phyloP scores from a whole-genome alignment of 2,797 vertebrate species.

The Aplochiton taeniatus region DNA sequence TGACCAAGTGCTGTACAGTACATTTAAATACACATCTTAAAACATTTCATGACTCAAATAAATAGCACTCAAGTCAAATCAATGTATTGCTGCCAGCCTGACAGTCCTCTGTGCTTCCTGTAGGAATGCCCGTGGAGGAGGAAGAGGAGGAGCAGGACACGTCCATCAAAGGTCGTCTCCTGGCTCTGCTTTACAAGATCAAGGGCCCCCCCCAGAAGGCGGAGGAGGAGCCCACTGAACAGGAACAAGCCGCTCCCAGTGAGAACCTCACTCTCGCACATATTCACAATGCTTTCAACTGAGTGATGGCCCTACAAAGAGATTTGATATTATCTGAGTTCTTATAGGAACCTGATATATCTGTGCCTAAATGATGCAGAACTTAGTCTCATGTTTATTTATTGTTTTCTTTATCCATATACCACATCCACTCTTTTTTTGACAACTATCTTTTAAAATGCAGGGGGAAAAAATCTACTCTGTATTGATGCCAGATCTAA shows the following conservation, averaged over 20 bases:
- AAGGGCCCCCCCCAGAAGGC: conserved; percentile 88
- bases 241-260: conserved; percentile 87
- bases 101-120: background rate
- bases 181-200: conserved; percentile 90
- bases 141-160: conserved; percentile 88
- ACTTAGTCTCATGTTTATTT: too few relatives aligned
- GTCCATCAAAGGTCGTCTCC: conserved; percentile 89
- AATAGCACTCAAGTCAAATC: too few relatives aligned
- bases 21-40: too few relatives aligned
- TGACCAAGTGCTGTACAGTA: too few relatives aligned
- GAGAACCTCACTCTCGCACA: conserved; percentile 45
- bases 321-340: background rate
- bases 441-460: too few relatives aligned
- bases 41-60: too few relatives aligned
- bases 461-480: too few relatives aligned
- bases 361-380: too few relatives aligned
- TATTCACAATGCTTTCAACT: background rate
- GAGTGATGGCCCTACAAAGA: background rate
- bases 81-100: background rate
- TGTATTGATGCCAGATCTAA: too few relatives aligned
- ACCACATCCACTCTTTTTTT: too few relatives aligned
- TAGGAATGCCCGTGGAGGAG: conserved; percentile 93
- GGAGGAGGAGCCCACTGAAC: conserved; percentile 80
- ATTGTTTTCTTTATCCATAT: too few relatives aligned
- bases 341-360: too few relatives aligned